phyloP scores from a whole-genome alignment of 1,140 invertebrate species.

The Cherax destructor region DNA sequence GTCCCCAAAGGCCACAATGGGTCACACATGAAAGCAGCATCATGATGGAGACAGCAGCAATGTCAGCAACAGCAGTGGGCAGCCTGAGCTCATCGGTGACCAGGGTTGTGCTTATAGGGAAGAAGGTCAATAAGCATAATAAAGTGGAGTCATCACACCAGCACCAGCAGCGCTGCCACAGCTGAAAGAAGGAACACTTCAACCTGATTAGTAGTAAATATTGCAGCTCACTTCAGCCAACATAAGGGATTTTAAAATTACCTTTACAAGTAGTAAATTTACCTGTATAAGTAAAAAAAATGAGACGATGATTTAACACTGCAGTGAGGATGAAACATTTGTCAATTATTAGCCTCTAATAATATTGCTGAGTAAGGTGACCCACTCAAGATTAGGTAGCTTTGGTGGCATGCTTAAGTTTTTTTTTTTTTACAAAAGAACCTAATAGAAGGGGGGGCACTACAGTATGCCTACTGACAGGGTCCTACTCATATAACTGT shows the following conservation, averaged over 20 bases:
- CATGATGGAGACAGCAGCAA: neutral
- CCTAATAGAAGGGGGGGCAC: no score
- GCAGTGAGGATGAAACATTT: neutral
- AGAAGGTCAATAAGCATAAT: conserved; percentile 10
- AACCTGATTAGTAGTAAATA: neutral
- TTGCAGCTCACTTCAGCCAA: neutral
- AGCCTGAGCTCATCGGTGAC: neutral
- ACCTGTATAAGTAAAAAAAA: neutral
- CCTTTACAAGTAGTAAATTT: neutral
- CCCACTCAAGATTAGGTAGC: no score
- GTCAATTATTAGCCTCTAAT: neutral
- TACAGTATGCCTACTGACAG: no score
- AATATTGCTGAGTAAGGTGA: no score
- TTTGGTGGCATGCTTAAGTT: no score
- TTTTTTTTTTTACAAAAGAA: no score
- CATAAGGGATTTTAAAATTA: neutral
- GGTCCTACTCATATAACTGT: no score
- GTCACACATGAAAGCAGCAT: neutral
- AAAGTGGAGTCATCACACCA: neutral
- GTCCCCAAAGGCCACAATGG: neutral
- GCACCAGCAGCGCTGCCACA: neutral
- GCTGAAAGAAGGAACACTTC: conserved; percentile 14
- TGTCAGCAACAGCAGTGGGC: neutral
- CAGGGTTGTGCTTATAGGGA: conserved; percentile 1
- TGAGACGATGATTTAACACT: neutral